Percentiles rank a stretch among this genome's conserved stretches.
Evolutionary conservation across 2,888 invertebrate species (phyloP).

Genomic region (Brachypalpus laphriformis): DNA sequence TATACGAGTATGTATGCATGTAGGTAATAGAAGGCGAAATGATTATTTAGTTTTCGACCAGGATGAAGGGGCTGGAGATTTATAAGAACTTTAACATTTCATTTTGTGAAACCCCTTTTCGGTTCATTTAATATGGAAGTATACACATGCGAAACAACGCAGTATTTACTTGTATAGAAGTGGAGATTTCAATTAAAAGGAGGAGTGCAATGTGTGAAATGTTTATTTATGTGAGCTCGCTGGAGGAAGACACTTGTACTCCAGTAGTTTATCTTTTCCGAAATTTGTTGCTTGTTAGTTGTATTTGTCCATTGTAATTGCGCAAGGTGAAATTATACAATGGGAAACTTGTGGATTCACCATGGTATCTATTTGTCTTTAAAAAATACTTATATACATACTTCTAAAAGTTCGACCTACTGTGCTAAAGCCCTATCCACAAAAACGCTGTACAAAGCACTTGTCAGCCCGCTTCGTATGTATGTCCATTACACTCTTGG

Average conservation of each 20-base stretch:
- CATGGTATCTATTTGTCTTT: no score
- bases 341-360: no score
- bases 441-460: no score
- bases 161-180: neutral
- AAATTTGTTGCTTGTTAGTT: no score
- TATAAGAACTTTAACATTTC: slow-evolving; percentile 4
- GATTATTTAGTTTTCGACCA: slow-evolving; percentile 32
- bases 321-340: no score
- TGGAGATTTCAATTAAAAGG: slow-evolving; percentile 18
- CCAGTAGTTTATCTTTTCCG: no score
- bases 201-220: neutral
- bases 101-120: slow-evolving; percentile 44
- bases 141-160: neutral
- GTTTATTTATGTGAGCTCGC: neutral
- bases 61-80: slow-evolving; percentile 13
- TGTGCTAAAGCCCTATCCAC: no score
- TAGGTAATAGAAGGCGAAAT: slow-evolving; percentile 16
- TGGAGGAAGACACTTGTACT: neutral
- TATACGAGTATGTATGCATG: neutral
- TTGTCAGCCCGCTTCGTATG: no score
- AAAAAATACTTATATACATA: no score
- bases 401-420: no score
- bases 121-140: slow-evolving; percentile 35
- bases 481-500: no score
- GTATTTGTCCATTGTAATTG: no score